Conservation (phyloP, 2,113 vertebrate genomes). For the Illadopsis cleaveri region DNA sequence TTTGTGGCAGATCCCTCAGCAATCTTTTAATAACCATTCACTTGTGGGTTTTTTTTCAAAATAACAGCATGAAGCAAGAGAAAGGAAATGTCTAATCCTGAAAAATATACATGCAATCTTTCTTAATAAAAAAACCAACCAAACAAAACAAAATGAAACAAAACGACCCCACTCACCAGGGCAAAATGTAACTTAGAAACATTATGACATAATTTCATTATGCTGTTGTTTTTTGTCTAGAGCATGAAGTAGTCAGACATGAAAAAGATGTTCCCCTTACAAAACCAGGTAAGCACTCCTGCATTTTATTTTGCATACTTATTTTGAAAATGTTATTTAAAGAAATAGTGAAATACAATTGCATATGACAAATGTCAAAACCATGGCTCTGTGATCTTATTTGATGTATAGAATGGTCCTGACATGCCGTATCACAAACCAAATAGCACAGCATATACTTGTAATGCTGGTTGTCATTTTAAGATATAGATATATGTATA, state of each 20-base stretch:
- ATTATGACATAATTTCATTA: not conserved
- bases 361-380: not conserved
- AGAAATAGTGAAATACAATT: not conserved
- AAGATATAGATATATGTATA: not conserved
- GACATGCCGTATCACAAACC: not conserved
- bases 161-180: too few relatives aligned
- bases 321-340: not conserved
- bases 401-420: not conserved
- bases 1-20: not conserved
- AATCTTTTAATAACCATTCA: not conserved
- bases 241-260: constrained; percentile 39
- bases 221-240: constrained; percentile 30
- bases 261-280: constrained; percentile 36
- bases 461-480: not conserved
- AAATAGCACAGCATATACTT: not conserved
- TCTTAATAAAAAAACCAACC: not conserved
- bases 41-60: not conserved
- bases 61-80: not conserved
- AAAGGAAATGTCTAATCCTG: not conserved
- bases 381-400: not conserved
- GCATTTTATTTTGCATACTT: not conserved
- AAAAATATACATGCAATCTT: not conserved
- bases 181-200: not conserved
- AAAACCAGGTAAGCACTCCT: constrained; percentile 61
- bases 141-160: too few relatives aligned